phyloP scores from a whole-genome alignment of 2,797 vertebrate genomes.

The Poecilia gillii region DNA sequence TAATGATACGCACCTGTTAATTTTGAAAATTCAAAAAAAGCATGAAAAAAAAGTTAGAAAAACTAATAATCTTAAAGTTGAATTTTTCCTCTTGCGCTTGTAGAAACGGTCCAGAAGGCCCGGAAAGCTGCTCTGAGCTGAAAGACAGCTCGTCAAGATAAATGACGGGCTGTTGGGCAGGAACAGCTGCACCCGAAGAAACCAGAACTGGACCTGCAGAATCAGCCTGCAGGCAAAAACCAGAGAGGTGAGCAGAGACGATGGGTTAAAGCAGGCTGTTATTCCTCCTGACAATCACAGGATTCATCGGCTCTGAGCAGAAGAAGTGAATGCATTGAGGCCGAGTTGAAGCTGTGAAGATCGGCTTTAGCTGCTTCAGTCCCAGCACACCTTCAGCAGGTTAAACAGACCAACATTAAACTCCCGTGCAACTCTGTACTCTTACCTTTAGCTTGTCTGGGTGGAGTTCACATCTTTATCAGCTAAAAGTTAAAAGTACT shows the following conservation, averaged over 20 bases:
- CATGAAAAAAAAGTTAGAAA: background rate
- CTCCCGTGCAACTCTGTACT: background rate
- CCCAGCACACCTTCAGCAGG: background rate
- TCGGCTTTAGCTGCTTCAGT: constrained; percentile 2
- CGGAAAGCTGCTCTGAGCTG: constrained; percentile 18
- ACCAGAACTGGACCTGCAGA: constrained; percentile 24
- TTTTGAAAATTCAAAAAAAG: constrained; percentile 1
- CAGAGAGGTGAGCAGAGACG: constrained; percentile 27
- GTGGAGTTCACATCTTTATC: background rate
- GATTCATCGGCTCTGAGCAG: background rate
- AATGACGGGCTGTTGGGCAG: constrained; percentile 45
- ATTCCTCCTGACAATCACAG: constrained; percentile 5
- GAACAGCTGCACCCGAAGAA: constrained; percentile 36
- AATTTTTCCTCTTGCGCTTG: background rate
- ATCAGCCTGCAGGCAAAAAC: constrained; percentile 25
- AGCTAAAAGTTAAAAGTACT: background rate
- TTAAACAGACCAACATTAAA: background rate
- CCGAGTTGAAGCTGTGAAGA: background rate
- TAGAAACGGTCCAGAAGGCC: constrained; percentile 13
- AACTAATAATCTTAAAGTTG: background rate
- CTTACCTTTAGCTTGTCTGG: background rate
- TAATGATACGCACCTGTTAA: background rate
- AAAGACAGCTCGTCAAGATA: constrained; percentile 47
- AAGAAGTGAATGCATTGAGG: background rate
- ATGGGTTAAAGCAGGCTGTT: constrained; percentile 30